Conservation (phyloP, 2,888 invertebrate genomes). For the Cataglyphis cursor region DNA sequence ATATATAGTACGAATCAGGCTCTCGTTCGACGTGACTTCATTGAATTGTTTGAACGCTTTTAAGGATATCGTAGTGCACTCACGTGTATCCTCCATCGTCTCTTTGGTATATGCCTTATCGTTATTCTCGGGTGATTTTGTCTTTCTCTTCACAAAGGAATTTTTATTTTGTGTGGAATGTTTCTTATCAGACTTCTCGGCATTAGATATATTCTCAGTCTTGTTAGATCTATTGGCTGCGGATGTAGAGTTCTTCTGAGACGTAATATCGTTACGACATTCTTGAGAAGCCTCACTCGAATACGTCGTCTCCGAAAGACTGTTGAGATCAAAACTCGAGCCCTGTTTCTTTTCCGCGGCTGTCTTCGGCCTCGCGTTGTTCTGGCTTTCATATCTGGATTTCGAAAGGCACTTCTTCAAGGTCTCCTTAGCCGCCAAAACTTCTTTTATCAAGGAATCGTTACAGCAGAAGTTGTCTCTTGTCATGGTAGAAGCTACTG, state of each 20-base stretch:
- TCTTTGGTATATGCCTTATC: slow-evolving; percentile 49
- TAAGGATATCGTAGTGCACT: slow-evolving; percentile 68
- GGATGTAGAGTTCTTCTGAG: not conserved
- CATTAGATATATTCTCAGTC: slow-evolving; percentile 30
- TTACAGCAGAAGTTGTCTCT: slow-evolving; percentile 70
- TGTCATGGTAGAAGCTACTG: not conserved
- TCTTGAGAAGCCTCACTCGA: slow-evolving; percentile 9
- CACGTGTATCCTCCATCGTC: slow-evolving; percentile 9
- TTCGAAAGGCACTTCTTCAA: slow-evolving; percentile 81
- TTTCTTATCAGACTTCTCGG: slow-evolving; percentile 51
- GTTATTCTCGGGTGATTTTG: slow-evolving; percentile 16
- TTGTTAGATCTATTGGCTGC: slow-evolving; percentile 27
- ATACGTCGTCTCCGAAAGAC: slow-evolving; percentile 18
- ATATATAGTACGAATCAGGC: not conserved
- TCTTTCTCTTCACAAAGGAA: slow-evolving; percentile 23
- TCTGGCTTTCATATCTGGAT: slow-evolving; percentile 56
- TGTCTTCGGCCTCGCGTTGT: slow-evolving; percentile 75
- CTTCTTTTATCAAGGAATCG: slow-evolving; percentile 83
- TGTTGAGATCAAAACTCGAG: slow-evolving; percentile 69
- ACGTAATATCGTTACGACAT: not conserved
- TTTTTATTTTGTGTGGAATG: slow-evolving; percentile 49
- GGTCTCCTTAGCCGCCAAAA: slow-evolving; percentile 84
- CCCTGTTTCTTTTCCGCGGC: slow-evolving; percentile 80
- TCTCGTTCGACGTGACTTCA: slow-evolving; percentile 7
- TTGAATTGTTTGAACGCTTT: slow-evolving; percentile 61